Percentiles rank a stretch among this genome's conserved stretches.
Conservation (phyloP, 2,888 invertebrate species). For the Brassicogethes aeneus region DNA sequence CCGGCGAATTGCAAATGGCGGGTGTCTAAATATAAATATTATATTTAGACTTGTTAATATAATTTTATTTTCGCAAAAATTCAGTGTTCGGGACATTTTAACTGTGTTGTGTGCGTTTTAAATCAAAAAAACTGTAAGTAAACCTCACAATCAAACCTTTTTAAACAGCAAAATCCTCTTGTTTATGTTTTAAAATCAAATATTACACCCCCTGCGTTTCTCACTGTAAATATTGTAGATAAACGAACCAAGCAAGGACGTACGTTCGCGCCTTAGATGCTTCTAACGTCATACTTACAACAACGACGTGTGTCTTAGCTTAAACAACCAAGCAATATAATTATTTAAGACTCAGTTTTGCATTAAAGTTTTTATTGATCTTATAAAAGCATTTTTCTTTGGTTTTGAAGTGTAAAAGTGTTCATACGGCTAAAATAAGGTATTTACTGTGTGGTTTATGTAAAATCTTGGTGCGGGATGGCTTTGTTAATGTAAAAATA, state of each 20-base stretch:
- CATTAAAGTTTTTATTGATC: slow-evolving; percentile 44
- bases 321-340: slow-evolving; percentile 37
- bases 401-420: slow-evolving; percentile 25
- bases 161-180: slow-evolving; percentile 19
- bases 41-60: slow-evolving; percentile 33
- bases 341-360: slow-evolving; percentile 44
- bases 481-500: slow-evolving; percentile 34
- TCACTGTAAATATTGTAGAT: slow-evolving; percentile 36
- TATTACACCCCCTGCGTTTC: slow-evolving; percentile 36
- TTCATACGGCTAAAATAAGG: slow-evolving; percentile 23
- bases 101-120: slow-evolving; percentile 16
- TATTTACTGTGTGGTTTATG: slow-evolving; percentile 16
- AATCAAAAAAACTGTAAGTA: slow-evolving; percentile 25
- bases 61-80: slow-evolving; percentile 24
- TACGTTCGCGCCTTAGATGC: slow-evolving; percentile 30
- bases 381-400: slow-evolving; percentile 33
- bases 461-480: slow-evolving; percentile 28
- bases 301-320: slow-evolving; percentile 32
- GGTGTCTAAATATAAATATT: slow-evolving; percentile 40
- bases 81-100: slow-evolving; percentile 21
- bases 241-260: slow-evolving; percentile 26
- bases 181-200: slow-evolving; percentile 33
- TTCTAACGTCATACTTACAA: slow-evolving; percentile 31
- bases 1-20: slow-evolving; percentile 40
- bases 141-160: slow-evolving; percentile 9